Base-by-base conservation (phyloP, 2,888 invertebrate species). In the Branchipolynoe longqiensis region DNA sequence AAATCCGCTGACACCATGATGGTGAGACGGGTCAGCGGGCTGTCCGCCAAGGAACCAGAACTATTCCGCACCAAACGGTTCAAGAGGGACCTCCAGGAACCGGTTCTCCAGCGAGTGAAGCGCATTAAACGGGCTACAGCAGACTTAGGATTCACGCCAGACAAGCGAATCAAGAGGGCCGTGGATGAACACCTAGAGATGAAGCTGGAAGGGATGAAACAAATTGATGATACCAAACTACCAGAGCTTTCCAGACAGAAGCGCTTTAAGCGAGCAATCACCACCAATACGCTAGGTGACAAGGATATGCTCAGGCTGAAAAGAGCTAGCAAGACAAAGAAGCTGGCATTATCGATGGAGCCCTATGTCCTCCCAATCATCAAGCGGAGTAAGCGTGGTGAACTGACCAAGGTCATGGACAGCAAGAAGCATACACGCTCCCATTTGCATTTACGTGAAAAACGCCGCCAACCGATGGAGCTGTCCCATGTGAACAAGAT, bases 371-470 rank as follows among this genome's bases (percentile, higher is more conserved):
- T 25, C 41, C 25, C 41, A 41, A 28, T 28, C 0, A 6, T 78
- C 1, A 78, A 41, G 28, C 25, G 78, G 3, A 78, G 48, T 48
- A 78, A 78, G 54, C 78, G 78, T 33, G 78, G 69, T 18, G 69
- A 38, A 14, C n/a, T 38, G 78, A 48, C 31, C 48, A 78, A 48
- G 25, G n/a, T 25, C 1, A 48, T 1, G 1, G 48, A 78, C 8
- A 31, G 1, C 25, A 41, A 25, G 41, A 78, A 78, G 33, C 78
- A 78, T 78, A 3, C 78, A 25, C 78, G 28, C 18, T 25, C 41
- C 38, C 73, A 41, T 25, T 1, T 25, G 4, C 73, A 41, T 25
- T 48, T 54, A 8, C 54, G 41, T 4, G 78, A 48, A 18, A 78
- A 78, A 48, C 78, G 78, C 4, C 78, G 54, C 48, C 48, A 78